Evolutionary conservation across 2,797 vertebrate species (phyloP), one percentile per base, ranked within the genome.

Genomic region (Pitangus sulphuratus): DNA sequence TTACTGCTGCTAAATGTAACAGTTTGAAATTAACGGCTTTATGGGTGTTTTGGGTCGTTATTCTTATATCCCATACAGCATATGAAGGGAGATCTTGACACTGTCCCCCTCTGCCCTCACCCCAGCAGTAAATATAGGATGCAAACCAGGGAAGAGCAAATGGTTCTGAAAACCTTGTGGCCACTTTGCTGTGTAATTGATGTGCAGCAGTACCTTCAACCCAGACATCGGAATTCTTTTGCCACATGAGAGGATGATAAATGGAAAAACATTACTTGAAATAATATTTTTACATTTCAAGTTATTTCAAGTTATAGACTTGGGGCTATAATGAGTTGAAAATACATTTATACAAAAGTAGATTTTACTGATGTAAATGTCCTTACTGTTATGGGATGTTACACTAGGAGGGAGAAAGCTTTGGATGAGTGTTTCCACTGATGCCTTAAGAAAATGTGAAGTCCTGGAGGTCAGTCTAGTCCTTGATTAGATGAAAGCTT

Each of bases 131-230:
- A 44, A 62, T 54, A 57, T 16, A 65, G 30, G 24, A 21, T 75
- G 54, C 33, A 60, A 53, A 71, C 37, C 16, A 57, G 24, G 42
- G 31, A 79, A 64, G 31, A 68, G 45, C 6, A 42, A 31, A 45
- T 47, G 21, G 19, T 83, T 78, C 58, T 93, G 51, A 57, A 84
- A 69, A 24, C 60, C 8, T 61, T 44, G 12, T 74, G 70, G 18
- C 24, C 3, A 1, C 25, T 71, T 65, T 19, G 7, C 39, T 84
- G 74, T 31, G 64, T 21, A 58, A 2, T 40, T 44, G 39, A 37
- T 0, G 0, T 54, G 50, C 37, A 78, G n/a, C 26, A 54, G 13
- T 26, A 42, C 22, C 35, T 53, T 71, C 54, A 64, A 2, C 40
- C 30, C 40, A 26, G 71, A 42, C 26, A 44, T 64, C 37, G 60